Base-by-base conservation (phyloP, 2,113 vertebrate species). In the Indicator maculatus region DNA sequence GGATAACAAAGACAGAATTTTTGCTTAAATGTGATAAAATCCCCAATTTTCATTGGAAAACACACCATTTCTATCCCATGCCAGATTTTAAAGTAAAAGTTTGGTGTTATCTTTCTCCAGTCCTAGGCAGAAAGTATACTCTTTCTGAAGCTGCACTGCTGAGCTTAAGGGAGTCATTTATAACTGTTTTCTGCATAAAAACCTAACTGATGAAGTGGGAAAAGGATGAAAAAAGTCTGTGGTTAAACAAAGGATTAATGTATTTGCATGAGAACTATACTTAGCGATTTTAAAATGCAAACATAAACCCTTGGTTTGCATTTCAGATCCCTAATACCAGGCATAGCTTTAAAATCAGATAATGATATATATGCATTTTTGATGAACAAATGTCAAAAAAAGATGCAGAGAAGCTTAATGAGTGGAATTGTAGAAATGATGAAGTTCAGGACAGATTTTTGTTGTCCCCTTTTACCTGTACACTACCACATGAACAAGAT, bases 11-110 rank as follows among this genome's bases (percentile, higher is more conserved):
- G 6, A 33, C 82, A 52, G 82, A 85, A 94, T 61, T 90, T 72
- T 91, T 95, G 89, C 86, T 88, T 41, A 55, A 59, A 86, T 87
- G 83, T 74, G 70, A 77, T 74, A 83, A 77, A 92, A 82, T 69
- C 77, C n/a, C 50, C 56, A 44, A 30, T 94, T 92, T 90, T 45
- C 72, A 72, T 59, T 52, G 71, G 83, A 85, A 95, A 93, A 92
- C 61, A 88, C 66, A 58, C 65, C 85, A 84, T 91, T 96, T 67
- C 41, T 31, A 67, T 44, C 20, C 44, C 45, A n/a, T 14, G 16
- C 65, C 45, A 44, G 9, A 44, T 47, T 66, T 21, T 77, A 45
- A 78, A 88, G 50, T 31, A 75, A 86, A 96, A 65, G 30, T 82
- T 94, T 91, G 38, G 61, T 94, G 63, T 90, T 88, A 31, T 26